Evolutionary conservation across 1,140 invertebrate genomes (phyloP).

Genomic region (Pseudomyrmex sp.): DNA sequence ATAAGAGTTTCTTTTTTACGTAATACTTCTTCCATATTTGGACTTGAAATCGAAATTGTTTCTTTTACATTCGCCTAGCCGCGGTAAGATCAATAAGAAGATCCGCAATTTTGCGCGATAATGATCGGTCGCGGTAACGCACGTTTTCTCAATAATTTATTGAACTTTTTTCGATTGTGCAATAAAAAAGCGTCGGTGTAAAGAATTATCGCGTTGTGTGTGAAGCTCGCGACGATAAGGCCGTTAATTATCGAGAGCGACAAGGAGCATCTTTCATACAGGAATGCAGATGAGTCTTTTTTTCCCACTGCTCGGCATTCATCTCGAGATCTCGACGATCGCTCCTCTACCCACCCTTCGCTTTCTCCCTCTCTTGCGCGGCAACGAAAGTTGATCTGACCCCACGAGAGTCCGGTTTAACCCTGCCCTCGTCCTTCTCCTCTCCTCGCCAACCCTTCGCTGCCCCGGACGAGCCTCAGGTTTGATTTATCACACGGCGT

Average conservation of each 20-base stretch:
- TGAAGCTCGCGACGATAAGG: conserved; percentile 57
- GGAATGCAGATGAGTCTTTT: conserved; percentile 70
- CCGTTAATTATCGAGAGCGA: conserved; percentile 66
- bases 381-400: conserved; percentile 72
- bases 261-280: conserved; percentile 60
- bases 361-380: conserved; percentile 42
- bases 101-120: conserved; percentile 1
- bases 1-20: neutral
- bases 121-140: neutral
- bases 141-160: conserved; percentile 20
- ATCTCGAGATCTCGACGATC: conserved; percentile 61
- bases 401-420: conserved; percentile 68
- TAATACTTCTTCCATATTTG: too few species aligned
- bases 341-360: conserved; percentile 6
- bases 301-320: conserved; percentile 65
- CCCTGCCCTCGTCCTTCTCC: conserved; percentile 28
- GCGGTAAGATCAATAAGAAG: neutral
- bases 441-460: conserved; percentile 6
- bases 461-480: conserved; percentile 12
- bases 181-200: neutral
- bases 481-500: conserved; percentile 79
- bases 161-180: neutral
- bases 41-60: too few species aligned
- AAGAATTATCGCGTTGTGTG: conserved; percentile 16
- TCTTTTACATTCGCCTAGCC: too few species aligned